These are phyloP conservation scores for Reinhardtius hippoglossoides DNA, from an alignment of 2,113 vertebrate genomes.

Conservation along the genomic window DNA sequence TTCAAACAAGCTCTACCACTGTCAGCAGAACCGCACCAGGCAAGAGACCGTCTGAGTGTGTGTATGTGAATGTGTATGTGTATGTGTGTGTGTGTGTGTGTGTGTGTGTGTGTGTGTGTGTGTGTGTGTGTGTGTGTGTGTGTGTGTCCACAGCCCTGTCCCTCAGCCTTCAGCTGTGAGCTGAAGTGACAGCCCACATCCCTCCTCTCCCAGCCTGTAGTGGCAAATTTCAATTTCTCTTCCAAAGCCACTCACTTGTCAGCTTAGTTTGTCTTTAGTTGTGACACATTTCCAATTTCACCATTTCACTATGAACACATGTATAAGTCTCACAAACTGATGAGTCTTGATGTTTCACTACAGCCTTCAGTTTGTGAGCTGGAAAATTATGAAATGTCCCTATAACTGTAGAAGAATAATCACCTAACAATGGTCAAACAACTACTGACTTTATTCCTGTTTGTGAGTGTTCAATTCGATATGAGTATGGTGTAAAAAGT, in stretches of 20 bases:
- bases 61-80: too few relatives aligned
- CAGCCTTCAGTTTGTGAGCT: neutral
- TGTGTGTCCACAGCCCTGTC: conserved; percentile 17
- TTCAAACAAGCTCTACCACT: conserved; percentile 13
- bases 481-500: too few relatives aligned
- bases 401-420: neutral
- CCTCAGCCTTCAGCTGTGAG: conserved; percentile 16
- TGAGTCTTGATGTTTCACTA: neutral
- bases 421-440: neutral
- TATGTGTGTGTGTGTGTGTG: too few relatives aligned
- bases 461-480: too few relatives aligned
- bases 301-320: neutral
- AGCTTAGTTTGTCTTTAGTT: conserved; percentile 24
- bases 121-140: conserved; percentile 16
- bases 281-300: conserved; percentile 5
- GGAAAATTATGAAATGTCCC: neutral
- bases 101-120: neutral
- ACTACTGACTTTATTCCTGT: neutral
- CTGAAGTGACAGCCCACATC: conserved; percentile 26
- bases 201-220: conserved; percentile 1
- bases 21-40: neutral
- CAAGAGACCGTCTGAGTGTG: neutral
- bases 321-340: neutral
- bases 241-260: conserved; percentile 31
- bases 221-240: conserved; percentile 6